Base-by-base conservation (phyloP, 2,113 vertebrate species). In the Sterna hirundo region DNA sequence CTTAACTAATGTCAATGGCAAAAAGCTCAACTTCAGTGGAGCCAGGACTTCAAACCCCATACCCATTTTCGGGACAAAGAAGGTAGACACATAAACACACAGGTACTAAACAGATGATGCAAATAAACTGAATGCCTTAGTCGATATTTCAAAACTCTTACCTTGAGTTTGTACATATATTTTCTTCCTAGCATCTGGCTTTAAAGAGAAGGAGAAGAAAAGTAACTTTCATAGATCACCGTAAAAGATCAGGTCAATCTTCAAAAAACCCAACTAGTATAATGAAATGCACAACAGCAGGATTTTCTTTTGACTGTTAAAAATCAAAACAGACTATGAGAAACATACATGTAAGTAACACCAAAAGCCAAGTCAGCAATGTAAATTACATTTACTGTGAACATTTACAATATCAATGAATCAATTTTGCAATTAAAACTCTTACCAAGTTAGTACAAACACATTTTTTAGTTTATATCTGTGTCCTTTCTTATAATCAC, bases 91-190 rank as follows among this genome's bases (percentile, higher is more conserved):
- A 51, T 34, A 87, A 47, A 42, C 21, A 52, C 4, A 27, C 18
- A 52, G 18, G 25, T 4, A 29, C 32, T 44, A 60, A 90, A 32
- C 11, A 62, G 8, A 11, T 1, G 10, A n/a, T 23, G 10, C 14
- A 52, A 11, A 68, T 32, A 9, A 57, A 55, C 0, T 2, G 3
- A 30, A 51, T 36, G 34, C 7, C 10, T 70, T 5, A 15, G 29
- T 5, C 19, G 26, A 23, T 1, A 47, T 69, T 74, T 76, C 16
- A 68, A 20, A 88, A 47, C 18, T 72, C 98, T 98, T 97, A 99
- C 99, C 99, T 99, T 99, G 99, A 66, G 98, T 98, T 78, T 99
- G 99, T 32, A 99, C 98, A 32, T 97, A 96, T 64, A 99, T 99
- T 98, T 99, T 99, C 82, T 93, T 98, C 95, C 96, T 97, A 30